Evolutionary conservation across 2,113 vertebrate genomes (phyloP).

Genomic region (Callorhinus ursinus): DNA sequence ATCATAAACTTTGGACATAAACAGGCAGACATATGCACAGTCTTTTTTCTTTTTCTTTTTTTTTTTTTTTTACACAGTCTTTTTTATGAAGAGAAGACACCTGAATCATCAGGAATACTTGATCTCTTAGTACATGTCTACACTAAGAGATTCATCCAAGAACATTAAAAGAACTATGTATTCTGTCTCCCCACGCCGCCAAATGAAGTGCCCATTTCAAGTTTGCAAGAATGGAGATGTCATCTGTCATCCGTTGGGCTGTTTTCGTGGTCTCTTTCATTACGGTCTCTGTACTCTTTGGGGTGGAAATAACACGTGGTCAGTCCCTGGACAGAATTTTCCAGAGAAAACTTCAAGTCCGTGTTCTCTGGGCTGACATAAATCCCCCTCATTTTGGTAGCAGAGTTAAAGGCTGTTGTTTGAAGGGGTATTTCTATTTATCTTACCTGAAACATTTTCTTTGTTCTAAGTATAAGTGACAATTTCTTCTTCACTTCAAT

Average conservation of each 20-base stretch:
- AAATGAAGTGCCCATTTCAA: background rate
- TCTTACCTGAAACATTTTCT: constrained; percentile 12
- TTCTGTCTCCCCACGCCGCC: background rate
- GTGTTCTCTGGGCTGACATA: background rate
- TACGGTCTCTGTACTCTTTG: constrained; percentile 50
- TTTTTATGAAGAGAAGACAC: background rate
- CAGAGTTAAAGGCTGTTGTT: background rate
- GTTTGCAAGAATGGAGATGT: background rate
- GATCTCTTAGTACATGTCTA: background rate
- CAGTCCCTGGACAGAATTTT: background rate
- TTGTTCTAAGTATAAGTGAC: constrained; percentile 51
- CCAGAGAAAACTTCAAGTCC: background rate
- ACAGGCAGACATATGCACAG: background rate
- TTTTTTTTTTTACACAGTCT: no score
- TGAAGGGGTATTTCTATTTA: background rate
- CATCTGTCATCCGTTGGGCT: constrained; percentile 44
- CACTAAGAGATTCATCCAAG: background rate
- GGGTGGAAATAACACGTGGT: constrained; percentile 36
- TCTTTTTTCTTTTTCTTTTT: background rate
- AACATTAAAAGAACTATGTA: background rate
- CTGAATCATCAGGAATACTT: background rate
- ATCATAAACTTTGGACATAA: background rate
- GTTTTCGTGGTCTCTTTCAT: constrained; percentile 30
- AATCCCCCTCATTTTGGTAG: background rate
- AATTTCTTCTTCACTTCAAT: constrained; percentile 42